Conservation (phyloP, 1,140 invertebrate species). For the Phthorimaea operculella region DNA sequence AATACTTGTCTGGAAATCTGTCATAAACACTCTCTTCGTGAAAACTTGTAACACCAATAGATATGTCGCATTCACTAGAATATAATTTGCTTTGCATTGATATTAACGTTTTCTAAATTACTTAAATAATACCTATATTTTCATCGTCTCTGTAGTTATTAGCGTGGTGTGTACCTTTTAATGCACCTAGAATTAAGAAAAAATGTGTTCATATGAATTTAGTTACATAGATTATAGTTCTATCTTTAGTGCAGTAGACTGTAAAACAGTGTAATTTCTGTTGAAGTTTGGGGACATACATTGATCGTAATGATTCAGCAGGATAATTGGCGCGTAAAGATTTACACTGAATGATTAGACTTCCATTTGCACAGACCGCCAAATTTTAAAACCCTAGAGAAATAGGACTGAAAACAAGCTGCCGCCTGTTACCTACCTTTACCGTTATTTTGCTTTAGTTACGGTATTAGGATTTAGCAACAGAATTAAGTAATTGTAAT, state of each 20-base stretch:
- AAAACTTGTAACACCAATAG: neutral
- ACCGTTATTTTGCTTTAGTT: neutral
- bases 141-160: conserved; percentile 32
- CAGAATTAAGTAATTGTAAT: conserved; percentile 18
- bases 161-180: conserved; percentile 45
- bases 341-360: neutral
- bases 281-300: conserved; percentile 24
- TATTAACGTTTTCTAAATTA: neutral
- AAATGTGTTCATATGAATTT: conserved; percentile 66
- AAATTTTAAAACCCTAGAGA: neutral
- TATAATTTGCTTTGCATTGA: neutral
- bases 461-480: conserved; percentile 15
- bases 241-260: conserved; percentile 44
- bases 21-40: too few species aligned
- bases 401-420: conserved; percentile 1
- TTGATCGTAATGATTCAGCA: neutral
- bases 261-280: conserved; percentile 53
- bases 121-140: conserved; percentile 3
- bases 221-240: conserved; percentile 52
- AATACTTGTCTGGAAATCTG: too few species aligned
- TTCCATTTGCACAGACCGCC: conserved; percentile 1
- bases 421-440: conserved; percentile 18
- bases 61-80: neutral
- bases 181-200: conserved; percentile 56
- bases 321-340: too few species aligned